Conservation (phyloP, 2,113 vertebrate genomes). For the Neodon shergylaensis region DNA sequence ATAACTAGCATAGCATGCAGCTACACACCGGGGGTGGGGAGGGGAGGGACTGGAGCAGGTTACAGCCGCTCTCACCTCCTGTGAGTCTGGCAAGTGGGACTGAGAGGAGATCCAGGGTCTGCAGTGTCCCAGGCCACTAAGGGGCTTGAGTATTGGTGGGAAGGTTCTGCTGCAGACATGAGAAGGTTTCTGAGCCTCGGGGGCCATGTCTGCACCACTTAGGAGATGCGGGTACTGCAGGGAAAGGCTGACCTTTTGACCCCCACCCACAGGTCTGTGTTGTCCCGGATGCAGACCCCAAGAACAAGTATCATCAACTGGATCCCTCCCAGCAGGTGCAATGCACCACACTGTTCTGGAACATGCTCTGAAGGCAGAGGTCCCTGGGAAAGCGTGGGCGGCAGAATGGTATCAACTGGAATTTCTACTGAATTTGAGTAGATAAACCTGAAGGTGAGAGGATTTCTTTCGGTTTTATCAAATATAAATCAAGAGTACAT, state of each 20-base stretch:
- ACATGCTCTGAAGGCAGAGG: not conserved
- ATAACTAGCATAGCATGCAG: no score
- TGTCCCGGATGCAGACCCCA: not conserved
- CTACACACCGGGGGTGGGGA: not conserved
- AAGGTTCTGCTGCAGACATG: not conserved
- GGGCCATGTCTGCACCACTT: not conserved
- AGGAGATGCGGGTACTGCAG: not conserved
- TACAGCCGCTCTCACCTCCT: not conserved
- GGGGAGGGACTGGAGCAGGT: not conserved
- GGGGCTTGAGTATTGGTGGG: not conserved
- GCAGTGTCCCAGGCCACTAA: not conserved
- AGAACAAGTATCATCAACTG: not conserved
- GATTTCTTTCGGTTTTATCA: not conserved
- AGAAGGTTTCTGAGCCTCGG: not conserved
- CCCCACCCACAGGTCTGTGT: not conserved
- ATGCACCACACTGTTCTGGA: no score
- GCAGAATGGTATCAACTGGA: not conserved
- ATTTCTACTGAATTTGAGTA: not conserved
- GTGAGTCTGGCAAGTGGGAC: no score
- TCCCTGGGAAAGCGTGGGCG: not conserved
- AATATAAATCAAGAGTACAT: not conserved
- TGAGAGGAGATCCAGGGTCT: not conserved
- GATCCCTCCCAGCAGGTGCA: not conserved
- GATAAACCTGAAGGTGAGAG: not conserved
- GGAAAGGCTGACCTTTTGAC: not conserved